Evolutionary conservation across 2,888 invertebrate species (phyloP), one percentile per base, ranked within the genome.

Genomic region (Orchesella flavescens): DNA sequence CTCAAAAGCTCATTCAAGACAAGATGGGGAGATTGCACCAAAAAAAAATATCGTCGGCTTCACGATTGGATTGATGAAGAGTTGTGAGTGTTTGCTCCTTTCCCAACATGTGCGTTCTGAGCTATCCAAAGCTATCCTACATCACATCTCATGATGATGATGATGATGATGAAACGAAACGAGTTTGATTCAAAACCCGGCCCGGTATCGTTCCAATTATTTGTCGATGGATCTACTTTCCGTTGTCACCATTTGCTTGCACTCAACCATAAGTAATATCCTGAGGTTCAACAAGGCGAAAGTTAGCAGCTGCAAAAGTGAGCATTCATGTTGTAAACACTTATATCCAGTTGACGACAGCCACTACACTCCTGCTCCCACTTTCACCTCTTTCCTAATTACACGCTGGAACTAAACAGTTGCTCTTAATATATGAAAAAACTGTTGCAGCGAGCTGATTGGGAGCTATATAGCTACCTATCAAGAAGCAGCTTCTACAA

Each of bases 341-440:
- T 34, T 34, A 34, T 34, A 34, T 34, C 34, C 34, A 34, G 34
- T 34, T 34, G 34, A 34, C 34, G 34, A 34, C 53, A 53, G 7
- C 66, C 13, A n/a, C 44, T 63, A 46, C 23, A 13, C 73, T 13
- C 65, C 61, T 44, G 55, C 57, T 63, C 43, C 65, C 79, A 73
- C 72, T 72, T 65, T 34, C 43, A 13, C 43, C 17, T 15, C 65
- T 2, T 61, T 21, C 44, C 73, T 80, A 80, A 80, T 80, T 80
- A 80, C 80, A 80, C 80, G 73, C 80, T 73, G 73, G 80, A 73
- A 66, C 55, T 73, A 65, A 66, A 63, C 80, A 57, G 66, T 80
- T 80, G 80, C 73, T 73, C 73, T 66, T 72, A 71, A 75, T 79
- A 72, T 63, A 61, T n/a, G 7, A 34, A 34, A 34, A 34, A 34